Evolutionary conservation across 64 coral and sea anemone species (phyloP), one percentile per base, ranked within the genome.

Genomic region (Actinia equina): DNA sequence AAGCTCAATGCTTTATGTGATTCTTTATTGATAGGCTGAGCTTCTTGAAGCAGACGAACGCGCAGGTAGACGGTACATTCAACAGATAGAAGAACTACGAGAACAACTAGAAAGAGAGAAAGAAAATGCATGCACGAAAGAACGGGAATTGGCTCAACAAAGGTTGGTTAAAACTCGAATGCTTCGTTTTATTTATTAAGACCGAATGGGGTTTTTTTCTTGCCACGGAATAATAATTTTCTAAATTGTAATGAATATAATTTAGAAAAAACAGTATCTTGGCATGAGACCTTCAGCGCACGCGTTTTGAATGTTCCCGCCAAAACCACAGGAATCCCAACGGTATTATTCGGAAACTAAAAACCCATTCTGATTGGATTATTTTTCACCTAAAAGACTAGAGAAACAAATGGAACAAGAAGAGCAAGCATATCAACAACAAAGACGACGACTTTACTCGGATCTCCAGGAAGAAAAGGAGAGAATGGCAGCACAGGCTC

Each of bases 401-500:
- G 93, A 99, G 77, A 99, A 99, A 44, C 97, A 99, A 88, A 89
- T 93, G 62, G 91, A 95, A 57, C 93, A 99, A 82, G 97, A 99
- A 71, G 97, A 99, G 25, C 89, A 90, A 83, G 89, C 89, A 7
- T 90, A 85, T 65, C 95, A 98, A 79, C 95, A 98, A 65, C 95
- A 98, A 84, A 88, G 95, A 69, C 84, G 96, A 37, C 93, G 96
- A 42, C 76, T 98, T 37, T 98, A 95, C 59, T 84, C 96, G 11
- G 96, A 98, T 67, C 90, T 98, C 22, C 96, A 98, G 84, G 96
- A 98, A 27, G 96, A 98, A 45, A 98, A 98, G 59, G 93, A 98
- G 43, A 83, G 96, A 57, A 71, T 93, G 13, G 96, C 96, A 2
- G 42, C 86, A 37, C 96, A 95, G 81, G 93, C 90, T 18, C 96